phyloP scores from a whole-genome alignment of 2,113 vertebrate genomes.

The Tetrao urogallus region DNA sequence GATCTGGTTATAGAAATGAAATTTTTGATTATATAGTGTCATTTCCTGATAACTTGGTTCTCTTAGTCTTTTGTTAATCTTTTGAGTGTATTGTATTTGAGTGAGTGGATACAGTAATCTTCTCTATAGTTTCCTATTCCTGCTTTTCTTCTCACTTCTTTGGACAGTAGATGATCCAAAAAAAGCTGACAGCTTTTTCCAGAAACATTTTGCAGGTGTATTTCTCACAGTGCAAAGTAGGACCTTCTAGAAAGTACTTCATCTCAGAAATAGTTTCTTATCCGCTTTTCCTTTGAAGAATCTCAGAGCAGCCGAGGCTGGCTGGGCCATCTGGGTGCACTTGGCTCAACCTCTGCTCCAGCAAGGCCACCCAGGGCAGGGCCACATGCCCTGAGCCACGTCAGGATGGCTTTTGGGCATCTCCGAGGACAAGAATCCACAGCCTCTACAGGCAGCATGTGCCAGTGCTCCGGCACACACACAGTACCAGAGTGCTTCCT shows the following conservation, averaged over 20 bases:
- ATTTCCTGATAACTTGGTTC: constrained; percentile 4
- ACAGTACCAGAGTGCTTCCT: background rate
- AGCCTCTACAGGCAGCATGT: background rate
- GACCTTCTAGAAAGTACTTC: background rate
- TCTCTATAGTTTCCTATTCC: background rate
- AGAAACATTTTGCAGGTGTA: background rate
- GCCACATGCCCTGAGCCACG: background rate
- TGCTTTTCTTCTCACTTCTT: background rate
- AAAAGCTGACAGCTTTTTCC: background rate
- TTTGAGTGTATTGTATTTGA: background rate
- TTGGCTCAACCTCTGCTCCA: background rate
- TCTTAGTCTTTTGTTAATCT: background rate
- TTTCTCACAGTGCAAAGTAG: background rate
- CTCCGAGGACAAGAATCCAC: background rate
- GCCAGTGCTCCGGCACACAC: background rate
- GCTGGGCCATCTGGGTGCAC: background rate
- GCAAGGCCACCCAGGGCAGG: background rate
- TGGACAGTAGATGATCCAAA: background rate
- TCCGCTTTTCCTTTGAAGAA: background rate
- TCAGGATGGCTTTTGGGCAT: background rate
- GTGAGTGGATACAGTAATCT: background rate
- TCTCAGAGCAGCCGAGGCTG: background rate
- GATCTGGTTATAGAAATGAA: background rate
- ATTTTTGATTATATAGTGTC: background rate
- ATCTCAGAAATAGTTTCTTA: background rate